Conservation (phyloP, 2,113 vertebrate genomes). For the Ictalurus furcatus region DNA sequence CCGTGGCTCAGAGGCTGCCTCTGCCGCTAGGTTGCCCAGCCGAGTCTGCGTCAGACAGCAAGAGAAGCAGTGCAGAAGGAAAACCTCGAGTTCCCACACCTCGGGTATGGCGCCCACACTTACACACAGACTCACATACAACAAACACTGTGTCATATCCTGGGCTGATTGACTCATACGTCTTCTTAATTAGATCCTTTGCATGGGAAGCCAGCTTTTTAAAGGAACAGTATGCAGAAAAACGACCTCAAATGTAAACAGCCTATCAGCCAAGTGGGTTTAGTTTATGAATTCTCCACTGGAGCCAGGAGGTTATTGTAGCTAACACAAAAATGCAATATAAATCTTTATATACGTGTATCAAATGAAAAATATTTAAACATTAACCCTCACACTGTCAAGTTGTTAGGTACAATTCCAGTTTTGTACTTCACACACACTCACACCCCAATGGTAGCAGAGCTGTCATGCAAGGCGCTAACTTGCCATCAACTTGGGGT, state of each 20-base stretch:
- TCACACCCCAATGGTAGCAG: no score
- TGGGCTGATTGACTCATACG: background rate
- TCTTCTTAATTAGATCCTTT: conserved; percentile 4
- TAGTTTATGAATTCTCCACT: background rate
- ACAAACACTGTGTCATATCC: conserved; percentile 14
- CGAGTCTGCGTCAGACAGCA: conserved; percentile 40
- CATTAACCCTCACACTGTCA: background rate
- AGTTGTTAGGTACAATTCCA: background rate
- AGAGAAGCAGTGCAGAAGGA: conserved; percentile 42
- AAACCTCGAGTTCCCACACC: conserved; percentile 36
- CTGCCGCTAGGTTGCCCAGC: conserved; percentile 35
- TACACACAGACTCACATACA: background rate
- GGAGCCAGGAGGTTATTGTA: background rate
- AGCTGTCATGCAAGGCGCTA: no score
- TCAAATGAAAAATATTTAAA: background rate
- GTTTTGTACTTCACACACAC: background rate
- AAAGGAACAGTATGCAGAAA: background rate
- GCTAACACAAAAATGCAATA: background rate
- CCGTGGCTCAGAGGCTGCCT: conserved; percentile 43
- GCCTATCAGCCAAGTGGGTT: background rate
- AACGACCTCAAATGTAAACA: background rate
- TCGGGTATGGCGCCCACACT: conserved; percentile 31
- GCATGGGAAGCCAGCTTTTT: background rate
- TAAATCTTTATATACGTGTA: background rate
- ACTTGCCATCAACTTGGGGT: no score